Evolutionary conservation across 2,888 invertebrate species (phyloP), one percentile per base, ranked within the genome.

Genomic region (Drosophila mimetica): DNA sequence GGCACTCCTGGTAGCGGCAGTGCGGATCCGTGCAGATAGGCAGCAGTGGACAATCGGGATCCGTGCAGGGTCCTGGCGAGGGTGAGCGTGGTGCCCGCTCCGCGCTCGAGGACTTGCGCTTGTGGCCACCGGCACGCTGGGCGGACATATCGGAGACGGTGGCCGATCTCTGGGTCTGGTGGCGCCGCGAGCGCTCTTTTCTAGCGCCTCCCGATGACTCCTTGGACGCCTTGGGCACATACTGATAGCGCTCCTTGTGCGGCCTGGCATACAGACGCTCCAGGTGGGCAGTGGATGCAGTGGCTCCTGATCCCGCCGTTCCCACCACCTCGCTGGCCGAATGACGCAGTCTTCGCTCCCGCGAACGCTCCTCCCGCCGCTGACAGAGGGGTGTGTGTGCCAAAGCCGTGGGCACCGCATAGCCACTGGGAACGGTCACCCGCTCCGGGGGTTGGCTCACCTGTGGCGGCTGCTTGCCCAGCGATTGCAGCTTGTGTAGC

Each of bases 1-100:
- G 84, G 66, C 91, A 92, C 66, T 91, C 91, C 64, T 88, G 84
- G 69, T 89, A 91, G 55, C 91, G 90, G 73, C 92, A 92, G 61
- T 91, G 90, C 18, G 92, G 92, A 81, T 92, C 92, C 9, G 90
- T 91, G 78, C 92, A 92, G 25, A 92, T 89, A 61, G 92, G 91
- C 69, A 92, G 74, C 58, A 92, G 76, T 42, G 91, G 91, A 73
- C 92, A 92, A 70, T 89, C 77, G 58, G 92, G 92, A 87, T 92
- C 92, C 16, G 89, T 92, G 84, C 92, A 92, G 66, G 91, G 92
- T 52, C 91, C 91, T 9, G 91, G 89, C 20, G 90, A 91, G 16
- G 91, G 89, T 11, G 90, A 91, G 18, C 91, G 86, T 0, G 91
- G 90, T 13, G 91, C 90, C 30, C 91, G 89, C 69, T 91, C 92